Evolutionary conservation across 53 echinoderm and acorn worm species (phyloP).

Genomic region (Holothuria scabra): DNA sequence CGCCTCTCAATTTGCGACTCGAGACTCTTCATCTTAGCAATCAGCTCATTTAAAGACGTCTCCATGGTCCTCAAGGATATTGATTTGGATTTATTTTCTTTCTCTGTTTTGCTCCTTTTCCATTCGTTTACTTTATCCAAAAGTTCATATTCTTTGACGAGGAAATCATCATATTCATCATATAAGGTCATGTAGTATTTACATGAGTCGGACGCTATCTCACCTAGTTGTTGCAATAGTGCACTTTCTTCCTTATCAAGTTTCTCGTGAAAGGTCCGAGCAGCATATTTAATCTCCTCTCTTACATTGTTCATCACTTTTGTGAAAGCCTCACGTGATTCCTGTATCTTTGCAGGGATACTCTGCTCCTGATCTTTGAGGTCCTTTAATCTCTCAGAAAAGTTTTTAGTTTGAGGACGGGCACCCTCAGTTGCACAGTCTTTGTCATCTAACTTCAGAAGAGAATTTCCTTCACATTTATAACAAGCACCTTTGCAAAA

Average conservation of each 20-base stretch:
- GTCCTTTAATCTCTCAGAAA: background rate
- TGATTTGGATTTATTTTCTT: too few species aligned
- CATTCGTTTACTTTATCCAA: background rate
- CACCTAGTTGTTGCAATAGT: background rate
- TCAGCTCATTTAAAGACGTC: too few species aligned
- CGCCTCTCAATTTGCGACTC: too few species aligned
- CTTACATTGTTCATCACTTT: background rate
- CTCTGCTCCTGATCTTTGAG: background rate
- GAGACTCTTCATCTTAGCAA: too few species aligned
- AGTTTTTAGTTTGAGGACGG: background rate
- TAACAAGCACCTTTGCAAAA: conserved; percentile 20
- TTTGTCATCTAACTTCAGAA: too few species aligned
- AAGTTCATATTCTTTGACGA: conserved; percentile 5
- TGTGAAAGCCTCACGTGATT: background rate
- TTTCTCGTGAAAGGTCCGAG: background rate
- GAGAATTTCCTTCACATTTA: too few species aligned
- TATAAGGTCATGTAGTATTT: background rate
- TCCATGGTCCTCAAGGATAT: too few species aligned
- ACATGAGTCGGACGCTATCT: background rate
- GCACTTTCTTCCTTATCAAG: conserved; percentile 2
- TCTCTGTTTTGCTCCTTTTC: too few species aligned
- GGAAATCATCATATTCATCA: conserved; percentile 21
- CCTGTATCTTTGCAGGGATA: background rate
- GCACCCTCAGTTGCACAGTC: too few species aligned
- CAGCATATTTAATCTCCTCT: background rate